Conservation (phyloP, 92 coral and sea anemone genomes). For the Meandrina meandrites region DNA sequence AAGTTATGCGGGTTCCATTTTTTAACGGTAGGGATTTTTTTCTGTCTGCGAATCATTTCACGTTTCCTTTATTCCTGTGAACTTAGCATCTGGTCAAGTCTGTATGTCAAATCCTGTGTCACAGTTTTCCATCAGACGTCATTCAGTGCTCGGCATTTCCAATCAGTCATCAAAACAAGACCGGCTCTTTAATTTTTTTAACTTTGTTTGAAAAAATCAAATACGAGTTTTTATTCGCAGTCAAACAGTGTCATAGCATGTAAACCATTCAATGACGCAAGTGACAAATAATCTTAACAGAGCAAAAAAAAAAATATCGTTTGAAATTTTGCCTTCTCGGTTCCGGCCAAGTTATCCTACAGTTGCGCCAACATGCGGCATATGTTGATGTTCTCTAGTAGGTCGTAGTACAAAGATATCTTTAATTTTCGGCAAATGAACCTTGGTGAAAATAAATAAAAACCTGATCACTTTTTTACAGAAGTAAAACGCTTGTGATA, state of each 20-base stretch:
- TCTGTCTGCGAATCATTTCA: no score
- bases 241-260: no score
- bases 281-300: no score
- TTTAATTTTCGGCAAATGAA: background rate
- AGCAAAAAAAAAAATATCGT: background rate
- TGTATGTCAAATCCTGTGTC: background rate
- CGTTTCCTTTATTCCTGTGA: background rate
- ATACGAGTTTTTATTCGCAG: background rate
- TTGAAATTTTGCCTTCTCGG: background rate
- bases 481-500: background rate
- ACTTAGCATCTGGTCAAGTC: background rate
- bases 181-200: background rate
- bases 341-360: background rate
- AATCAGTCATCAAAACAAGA: background rate
- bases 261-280: no score
- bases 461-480: background rate
- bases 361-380: background rate
- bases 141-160: background rate
- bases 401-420: background rate
- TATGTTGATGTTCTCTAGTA: background rate
- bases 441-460: background rate
- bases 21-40: background rate
- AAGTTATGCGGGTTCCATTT: background rate
- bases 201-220: background rate
- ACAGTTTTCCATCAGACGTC: background rate